Percentiles rank a stretch among this genome's conserved stretches.
phyloP scores from a whole-genome alignment of 2,113 vertebrate species.

The Trochalopteron elliotii region DNA sequence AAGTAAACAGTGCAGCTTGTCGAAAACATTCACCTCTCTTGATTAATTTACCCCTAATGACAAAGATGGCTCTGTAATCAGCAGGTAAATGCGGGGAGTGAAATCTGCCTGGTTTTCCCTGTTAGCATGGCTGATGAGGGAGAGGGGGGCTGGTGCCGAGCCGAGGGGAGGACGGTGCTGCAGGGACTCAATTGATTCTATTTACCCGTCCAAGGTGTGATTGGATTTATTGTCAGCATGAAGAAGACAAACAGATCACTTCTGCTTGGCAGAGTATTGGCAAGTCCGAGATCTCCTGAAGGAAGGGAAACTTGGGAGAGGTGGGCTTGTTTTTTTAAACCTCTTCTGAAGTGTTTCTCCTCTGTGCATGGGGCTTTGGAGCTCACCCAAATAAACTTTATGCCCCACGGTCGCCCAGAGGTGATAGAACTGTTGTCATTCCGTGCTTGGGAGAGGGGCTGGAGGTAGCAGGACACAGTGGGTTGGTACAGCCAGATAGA shows the following conservation, averaged over 20 bases:
- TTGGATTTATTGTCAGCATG: constrained; percentile 80
- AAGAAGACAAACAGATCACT: constrained; percentile 74
- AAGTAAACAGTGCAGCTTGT: constrained; percentile 36
- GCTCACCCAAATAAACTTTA: neutral
- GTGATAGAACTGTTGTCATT: neutral
- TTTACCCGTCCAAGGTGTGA: constrained; percentile 83
- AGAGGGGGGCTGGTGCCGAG: neutral
- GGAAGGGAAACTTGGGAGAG: constrained; percentile 68
- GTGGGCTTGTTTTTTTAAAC: neutral
- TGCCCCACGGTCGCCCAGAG: fast-evolving
- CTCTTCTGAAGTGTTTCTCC: neutral
- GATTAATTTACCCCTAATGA: constrained; percentile 69
- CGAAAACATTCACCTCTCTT: constrained; percentile 14
- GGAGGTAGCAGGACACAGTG: neutral
- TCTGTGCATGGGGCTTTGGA: neutral
- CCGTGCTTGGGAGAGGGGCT: fast-evolving
- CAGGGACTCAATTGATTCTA: constrained; percentile 68
- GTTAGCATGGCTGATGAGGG: constrained; percentile 35
- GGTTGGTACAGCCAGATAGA: fast-evolving
- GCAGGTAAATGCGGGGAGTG: constrained; percentile 13
- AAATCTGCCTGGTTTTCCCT: neutral
- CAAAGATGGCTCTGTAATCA: constrained; percentile 47
- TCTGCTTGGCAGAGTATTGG: constrained; percentile 74
- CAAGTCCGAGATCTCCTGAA: constrained; percentile 76
- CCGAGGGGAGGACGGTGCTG: neutral